Conservation (phyloP, 2,113 vertebrate species). For the Silurus meridionalis region DNA sequence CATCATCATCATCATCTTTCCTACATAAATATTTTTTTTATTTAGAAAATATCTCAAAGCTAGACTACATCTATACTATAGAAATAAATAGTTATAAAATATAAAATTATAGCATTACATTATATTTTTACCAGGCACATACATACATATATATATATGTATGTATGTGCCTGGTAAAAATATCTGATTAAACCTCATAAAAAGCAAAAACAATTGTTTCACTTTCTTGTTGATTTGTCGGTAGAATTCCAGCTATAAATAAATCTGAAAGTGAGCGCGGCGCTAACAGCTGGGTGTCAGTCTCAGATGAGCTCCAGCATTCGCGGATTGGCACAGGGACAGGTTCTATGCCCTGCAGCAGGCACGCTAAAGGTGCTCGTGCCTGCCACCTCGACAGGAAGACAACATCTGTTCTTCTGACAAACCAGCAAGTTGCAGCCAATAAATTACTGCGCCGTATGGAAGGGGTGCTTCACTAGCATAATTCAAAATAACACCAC, state of each 20-base stretch:
- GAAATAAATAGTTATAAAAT: no score
- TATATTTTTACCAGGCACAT: no score
- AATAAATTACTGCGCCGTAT: constrained; percentile 30
- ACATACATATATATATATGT: no score
- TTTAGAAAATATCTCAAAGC: no score
- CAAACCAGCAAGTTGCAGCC: constrained; percentile 37
- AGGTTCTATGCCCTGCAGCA: constrained; percentile 36
- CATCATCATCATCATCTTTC: no score
- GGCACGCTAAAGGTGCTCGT: constrained; percentile 37
- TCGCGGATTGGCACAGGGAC: constrained; percentile 26
- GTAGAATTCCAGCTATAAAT: constrained; percentile 29
- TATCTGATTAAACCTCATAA: constrained; percentile 1
- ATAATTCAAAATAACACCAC: neutral
- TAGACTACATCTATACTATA: no score
- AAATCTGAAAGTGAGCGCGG: constrained; percentile 5
- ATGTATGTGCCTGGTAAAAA: no score
- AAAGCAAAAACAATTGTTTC: neutral
- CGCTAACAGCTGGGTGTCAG: constrained; percentile 35
- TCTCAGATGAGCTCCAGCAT: constrained; percentile 27
- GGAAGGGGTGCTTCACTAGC: constrained; percentile 10
- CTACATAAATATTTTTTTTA: no score
- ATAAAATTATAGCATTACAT: no score
- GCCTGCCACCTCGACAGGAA: constrained; percentile 43
- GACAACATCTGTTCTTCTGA: constrained; percentile 51
- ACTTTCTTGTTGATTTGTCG: constrained; percentile 27